Evolutionary conservation across 2,888 invertebrate species (phyloP), one percentile per base, ranked within the genome.

Genomic region (Eudemis profundana): DNA sequence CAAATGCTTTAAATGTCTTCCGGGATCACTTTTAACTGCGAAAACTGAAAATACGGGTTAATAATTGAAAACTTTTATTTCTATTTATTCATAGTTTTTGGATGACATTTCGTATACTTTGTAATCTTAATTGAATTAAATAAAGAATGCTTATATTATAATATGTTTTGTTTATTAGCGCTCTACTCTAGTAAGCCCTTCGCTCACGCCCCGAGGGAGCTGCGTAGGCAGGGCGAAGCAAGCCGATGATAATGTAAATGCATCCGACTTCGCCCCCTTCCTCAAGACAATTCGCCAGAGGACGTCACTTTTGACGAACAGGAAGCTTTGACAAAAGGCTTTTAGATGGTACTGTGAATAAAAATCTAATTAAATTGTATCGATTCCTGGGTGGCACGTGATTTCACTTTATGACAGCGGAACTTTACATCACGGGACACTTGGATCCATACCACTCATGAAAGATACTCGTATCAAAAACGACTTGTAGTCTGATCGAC

Each of bases 241-340:
- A 80, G 76, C 79, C 74, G 78, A 79, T 74, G 77, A 74, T 83
- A 85, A 83, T 83, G 79, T 79, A 78, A 79, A 81, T 81, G 79
- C 80, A 80, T 80, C 74, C 73, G 79, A 78, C 72, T 81, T 75
- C 73, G 69, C 73, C 72, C 72, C 72, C 70, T 75, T 67, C 67
- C 72, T 73, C 17, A 70, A 73, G 70, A 74, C 75, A 80, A 81
- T 75, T 70, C 75, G 75, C 77, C 72, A 66, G 76, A 78, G 75
- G 59, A 69, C 70, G 72, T 72, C 76, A 74, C 71, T 78, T 64
- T 71, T 69, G 68, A 73, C 74, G 72, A 69, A 78, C 74, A 81
- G 76, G 72, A 82, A 74, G 75, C 72, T 75, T 75, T 63, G 71
- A 72, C 64, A 74, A 78, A 76, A 71, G 70, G 61, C 53, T 63